These are phyloP conservation scores for Dicerorhinus sumatrensis DNA, from an alignment of 2,113 vertebrate genomes.

Conservation along the genomic window DNA sequence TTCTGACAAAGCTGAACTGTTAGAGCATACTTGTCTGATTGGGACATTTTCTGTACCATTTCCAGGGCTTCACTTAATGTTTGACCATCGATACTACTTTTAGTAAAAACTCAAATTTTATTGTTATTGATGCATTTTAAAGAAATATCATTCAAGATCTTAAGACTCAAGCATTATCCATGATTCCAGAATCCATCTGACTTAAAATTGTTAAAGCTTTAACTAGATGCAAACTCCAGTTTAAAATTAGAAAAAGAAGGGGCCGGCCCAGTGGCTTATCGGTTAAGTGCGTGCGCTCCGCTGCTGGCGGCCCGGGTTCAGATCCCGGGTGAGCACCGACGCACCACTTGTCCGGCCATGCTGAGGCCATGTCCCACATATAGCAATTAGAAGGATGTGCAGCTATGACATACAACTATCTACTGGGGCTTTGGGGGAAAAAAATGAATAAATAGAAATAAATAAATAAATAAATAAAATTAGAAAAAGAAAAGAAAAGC, in stretches of 20 bases:
- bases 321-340: too few species aligned
- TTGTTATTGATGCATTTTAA: conserved; percentile 18
- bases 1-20: background rate
- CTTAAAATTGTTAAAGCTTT: conserved; percentile 12
- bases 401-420: too few species aligned
- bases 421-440: too few species aligned
- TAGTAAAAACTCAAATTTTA: conserved; percentile 43
- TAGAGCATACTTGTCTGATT: background rate
- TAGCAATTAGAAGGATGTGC: too few species aligned
- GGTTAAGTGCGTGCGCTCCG: too few species aligned
- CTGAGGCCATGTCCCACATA: too few species aligned
- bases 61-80: background rate
- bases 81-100: background rate
- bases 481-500: background rate
- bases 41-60: background rate
- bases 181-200: conserved; percentile 7
- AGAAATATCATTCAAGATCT: background rate
- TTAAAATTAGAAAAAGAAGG: background rate
- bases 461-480: too few species aligned
- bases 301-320: too few species aligned
- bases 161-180: conserved; percentile 9
- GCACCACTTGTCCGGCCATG: too few species aligned
- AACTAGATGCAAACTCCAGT: background rate
- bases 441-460: too few species aligned
- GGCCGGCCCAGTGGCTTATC: too few species aligned